A percentile compares a stretch with the other conserved stretches of the same genome.
Evolutionary conservation across 2,888 invertebrate species (phyloP).

Genomic region (Temnothorax rugatulus): DNA sequence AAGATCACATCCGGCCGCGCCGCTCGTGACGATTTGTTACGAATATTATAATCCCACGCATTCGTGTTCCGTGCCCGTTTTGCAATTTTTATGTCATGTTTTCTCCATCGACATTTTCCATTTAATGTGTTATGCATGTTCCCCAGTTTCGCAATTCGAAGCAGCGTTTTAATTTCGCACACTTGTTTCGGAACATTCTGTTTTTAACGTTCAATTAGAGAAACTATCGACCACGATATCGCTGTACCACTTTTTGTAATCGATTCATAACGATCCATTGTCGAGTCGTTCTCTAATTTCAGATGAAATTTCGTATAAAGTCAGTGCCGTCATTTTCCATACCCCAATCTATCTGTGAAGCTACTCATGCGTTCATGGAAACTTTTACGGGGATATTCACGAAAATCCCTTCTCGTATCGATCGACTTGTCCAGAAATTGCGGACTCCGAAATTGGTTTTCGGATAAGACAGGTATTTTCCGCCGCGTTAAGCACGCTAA

Average conservation of each 20-base stretch:
- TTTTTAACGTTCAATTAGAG: background rate
- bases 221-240: background rate
- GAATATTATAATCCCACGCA: constrained; percentile 13
- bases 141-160: background rate
- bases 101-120: background rate
- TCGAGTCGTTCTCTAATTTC: constrained; percentile 22
- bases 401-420: constrained; percentile 34
- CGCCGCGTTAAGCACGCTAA: constrained; percentile 25
- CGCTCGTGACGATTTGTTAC: constrained; percentile 31
- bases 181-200: background rate
- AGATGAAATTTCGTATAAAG: constrained; percentile 13
- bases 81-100: constrained; percentile 21
- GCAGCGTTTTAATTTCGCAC: background rate
- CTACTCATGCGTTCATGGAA: constrained; percentile 31
- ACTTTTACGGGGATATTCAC: constrained; percentile 21
- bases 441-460: constrained; percentile 35
- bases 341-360: constrained; percentile 1
- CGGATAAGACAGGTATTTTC: constrained; percentile 51
- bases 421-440: constrained; percentile 35
- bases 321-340: background rate
- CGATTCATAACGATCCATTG: background rate
- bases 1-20: constrained; percentile 14
- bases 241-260: constrained; percentile 14
- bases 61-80: background rate
- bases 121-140: background rate